Evolutionary conservation across 2,888 invertebrate genomes (phyloP).

Genomic region (Eupsilia transversa): DNA sequence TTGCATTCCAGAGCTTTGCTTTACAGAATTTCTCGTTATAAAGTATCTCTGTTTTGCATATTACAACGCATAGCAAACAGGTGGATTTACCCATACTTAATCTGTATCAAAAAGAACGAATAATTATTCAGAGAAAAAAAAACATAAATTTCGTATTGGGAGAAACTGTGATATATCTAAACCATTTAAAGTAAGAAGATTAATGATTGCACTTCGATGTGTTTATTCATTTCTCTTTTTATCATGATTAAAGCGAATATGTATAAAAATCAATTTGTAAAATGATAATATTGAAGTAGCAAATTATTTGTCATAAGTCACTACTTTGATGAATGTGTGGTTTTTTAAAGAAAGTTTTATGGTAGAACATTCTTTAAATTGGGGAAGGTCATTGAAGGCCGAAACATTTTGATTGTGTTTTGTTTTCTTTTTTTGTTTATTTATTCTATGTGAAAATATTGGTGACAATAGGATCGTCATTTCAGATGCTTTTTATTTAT

Average conservation of each 20-base stretch:
- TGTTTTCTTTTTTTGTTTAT: constrained; percentile 18
- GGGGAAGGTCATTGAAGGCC: constrained; percentile 50
- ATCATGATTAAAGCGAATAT: constrained; percentile 9
- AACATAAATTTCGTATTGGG: constrained; percentile 1
- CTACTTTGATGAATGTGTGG: constrained; percentile 22
- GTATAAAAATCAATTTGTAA: constrained; percentile 12
- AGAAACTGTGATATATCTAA: constrained; percentile 42
- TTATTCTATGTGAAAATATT: no score
- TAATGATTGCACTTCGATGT: constrained; percentile 35
- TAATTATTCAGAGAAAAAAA: constrained; percentile 10
- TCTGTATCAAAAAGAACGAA: constrained; percentile 23
- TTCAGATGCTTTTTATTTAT: neutral
- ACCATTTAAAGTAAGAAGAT: constrained; percentile 47
- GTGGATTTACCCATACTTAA: constrained; percentile 60
- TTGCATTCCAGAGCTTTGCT: constrained; percentile 40
- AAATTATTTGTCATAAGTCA: constrained; percentile 20
- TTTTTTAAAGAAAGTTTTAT: constrained; percentile 51
- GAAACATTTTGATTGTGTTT: constrained; percentile 26
- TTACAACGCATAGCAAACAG: constrained; percentile 48
- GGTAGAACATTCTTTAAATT: constrained; percentile 5
- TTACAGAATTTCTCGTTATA: constrained; percentile 40
- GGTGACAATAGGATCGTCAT: no score
- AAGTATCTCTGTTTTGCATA: constrained; percentile 58
- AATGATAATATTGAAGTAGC: constrained; percentile 26
- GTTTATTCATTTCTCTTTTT: constrained; percentile 36